Conservation (phyloP, 1,140 invertebrate species). For the Pachypsylla venusta region DNA sequence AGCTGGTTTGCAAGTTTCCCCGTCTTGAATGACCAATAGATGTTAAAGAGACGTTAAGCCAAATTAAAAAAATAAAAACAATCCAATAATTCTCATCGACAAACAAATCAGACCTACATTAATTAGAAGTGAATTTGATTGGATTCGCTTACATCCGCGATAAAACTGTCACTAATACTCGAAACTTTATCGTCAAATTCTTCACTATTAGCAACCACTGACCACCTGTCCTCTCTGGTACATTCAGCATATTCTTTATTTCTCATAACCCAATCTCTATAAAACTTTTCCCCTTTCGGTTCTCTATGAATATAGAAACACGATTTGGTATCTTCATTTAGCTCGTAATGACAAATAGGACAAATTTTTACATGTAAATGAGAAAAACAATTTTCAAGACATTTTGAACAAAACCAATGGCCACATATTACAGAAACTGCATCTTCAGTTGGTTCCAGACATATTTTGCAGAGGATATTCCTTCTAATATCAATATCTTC, state of each 20-base stretch:
- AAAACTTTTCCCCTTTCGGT: background rate
- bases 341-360: background rate
- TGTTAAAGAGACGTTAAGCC: no score
- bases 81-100: no score
- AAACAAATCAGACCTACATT: no score
- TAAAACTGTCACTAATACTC: background rate
- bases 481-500: background rate
- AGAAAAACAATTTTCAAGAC: background rate
- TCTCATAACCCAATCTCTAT: background rate
- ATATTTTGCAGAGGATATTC: no score
- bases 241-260: background rate
- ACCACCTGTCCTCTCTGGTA: background rate
- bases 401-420: background rate
- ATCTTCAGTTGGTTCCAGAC: background rate
- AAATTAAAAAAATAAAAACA: no score
- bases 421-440: background rate
- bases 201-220: background rate
- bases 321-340: background rate
- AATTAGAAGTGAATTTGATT: no score
- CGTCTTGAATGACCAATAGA: no score
- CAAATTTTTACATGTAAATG: background rate
- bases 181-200: no score
- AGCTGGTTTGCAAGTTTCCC: no score
- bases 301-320: background rate
- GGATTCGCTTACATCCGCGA: background rate